Conservation (phyloP, 2,888 invertebrate species). For the Ommatoiulus sabulosus region DNA sequence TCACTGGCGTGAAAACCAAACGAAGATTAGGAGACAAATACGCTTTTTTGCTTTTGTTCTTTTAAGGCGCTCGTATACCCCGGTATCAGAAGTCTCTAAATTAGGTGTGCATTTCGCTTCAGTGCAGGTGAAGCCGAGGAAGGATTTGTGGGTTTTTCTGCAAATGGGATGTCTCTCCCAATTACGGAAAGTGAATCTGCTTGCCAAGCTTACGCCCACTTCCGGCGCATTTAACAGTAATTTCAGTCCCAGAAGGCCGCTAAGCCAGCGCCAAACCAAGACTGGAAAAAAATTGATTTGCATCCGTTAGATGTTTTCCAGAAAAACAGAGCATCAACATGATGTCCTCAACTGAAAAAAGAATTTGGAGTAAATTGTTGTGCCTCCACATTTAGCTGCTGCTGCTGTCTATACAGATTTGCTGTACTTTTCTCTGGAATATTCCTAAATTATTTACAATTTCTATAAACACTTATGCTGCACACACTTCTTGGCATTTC, state of each 20-base stretch:
- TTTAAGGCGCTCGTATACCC: neutral
- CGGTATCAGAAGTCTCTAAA: neutral
- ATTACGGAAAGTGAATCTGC: neutral
- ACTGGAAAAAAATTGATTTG: neutral
- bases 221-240: neutral
- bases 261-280: neutral
- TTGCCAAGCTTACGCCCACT: neutral
- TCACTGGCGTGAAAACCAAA: neutral
- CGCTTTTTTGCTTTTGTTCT: neutral
- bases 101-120: conserved; percentile 19
- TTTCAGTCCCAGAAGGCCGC: neutral
- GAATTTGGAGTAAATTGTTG: neutral
- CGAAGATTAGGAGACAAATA: neutral
- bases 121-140: neutral
- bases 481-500: neutral
- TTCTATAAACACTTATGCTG: too few species aligned
- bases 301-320: neutral
- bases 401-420: too few species aligned
- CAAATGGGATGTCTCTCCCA: conserved; percentile 19
- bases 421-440: too few species aligned
- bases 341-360: neutral
- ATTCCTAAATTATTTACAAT: too few species aligned
- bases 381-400: neutral
- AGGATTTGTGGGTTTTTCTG: neutral
- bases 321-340: neutral